Evolutionary conservation across 1,140 invertebrate genomes (phyloP).

Genomic region (Charaxes varanes): DNA sequence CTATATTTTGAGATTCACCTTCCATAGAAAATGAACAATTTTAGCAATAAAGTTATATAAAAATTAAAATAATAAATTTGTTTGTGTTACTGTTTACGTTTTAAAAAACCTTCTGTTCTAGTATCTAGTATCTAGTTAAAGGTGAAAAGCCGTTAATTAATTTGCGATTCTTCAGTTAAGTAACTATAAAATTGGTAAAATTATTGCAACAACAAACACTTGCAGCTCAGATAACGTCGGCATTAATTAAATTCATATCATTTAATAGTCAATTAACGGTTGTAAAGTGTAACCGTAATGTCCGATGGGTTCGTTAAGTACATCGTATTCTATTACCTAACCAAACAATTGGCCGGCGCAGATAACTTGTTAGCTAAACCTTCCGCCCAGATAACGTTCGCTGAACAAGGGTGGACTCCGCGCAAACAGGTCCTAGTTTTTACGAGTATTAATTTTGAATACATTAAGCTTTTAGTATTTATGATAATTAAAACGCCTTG

Average conservation of each 20-base stretch:
- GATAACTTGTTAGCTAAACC: conserved; percentile 38
- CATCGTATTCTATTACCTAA: conserved; percentile 51
- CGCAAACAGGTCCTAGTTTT: background rate
- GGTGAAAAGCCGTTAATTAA: too few species aligned
- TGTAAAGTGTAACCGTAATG: conserved; percentile 40
- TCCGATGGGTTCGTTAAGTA: conserved; percentile 28
- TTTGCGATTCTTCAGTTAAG: too few species aligned
- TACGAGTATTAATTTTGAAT: conserved; percentile 2
- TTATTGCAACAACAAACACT: conserved; percentile 4
- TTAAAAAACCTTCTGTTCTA: too few species aligned
- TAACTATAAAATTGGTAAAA: background rate
- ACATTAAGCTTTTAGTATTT: too few species aligned
- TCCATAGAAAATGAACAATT: too few species aligned
- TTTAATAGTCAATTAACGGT: conserved; percentile 56
- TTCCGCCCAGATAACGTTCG: conserved; percentile 7
- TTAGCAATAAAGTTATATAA: too few species aligned
- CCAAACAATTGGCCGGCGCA: conserved; percentile 51
- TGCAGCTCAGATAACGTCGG: conserved; percentile 21
- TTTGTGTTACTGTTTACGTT: too few species aligned
- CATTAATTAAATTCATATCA: conserved; percentile 47
- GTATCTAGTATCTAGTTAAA: too few species aligned
- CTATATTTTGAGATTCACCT: too few species aligned
- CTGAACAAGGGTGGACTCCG: conserved; percentile 1
- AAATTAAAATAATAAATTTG: too few species aligned
- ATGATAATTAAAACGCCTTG: too few species aligned